Percentiles rank a stretch among this genome's conserved stretches.
Evolutionary conservation across 2,797 vertebrate genomes (phyloP).

Genomic region (Sebastes wilsoni): DNA sequence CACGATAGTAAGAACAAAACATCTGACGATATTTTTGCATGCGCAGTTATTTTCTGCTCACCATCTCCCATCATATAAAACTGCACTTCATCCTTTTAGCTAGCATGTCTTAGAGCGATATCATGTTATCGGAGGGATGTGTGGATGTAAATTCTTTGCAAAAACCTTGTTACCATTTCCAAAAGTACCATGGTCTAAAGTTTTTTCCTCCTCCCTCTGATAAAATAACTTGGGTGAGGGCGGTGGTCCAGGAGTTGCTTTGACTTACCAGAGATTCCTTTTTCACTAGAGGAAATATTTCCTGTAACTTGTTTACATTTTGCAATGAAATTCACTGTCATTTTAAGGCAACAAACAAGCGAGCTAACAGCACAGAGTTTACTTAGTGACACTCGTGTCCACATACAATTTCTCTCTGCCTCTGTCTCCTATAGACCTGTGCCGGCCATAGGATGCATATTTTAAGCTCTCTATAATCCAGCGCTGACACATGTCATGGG

Average conservation of each 20-base stretch:
- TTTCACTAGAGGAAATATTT: not conserved
- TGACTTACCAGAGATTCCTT: not conserved
- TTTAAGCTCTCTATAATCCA: constrained; percentile 58
- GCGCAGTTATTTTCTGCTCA: too few relatives aligned
- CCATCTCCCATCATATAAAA: not conserved
- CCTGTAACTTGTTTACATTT: not conserved
- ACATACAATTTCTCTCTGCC: not conserved
- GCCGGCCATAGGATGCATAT: constrained; percentile 4
- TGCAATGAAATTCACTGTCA: not conserved
- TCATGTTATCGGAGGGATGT: not conserved
- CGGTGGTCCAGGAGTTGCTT: not conserved
- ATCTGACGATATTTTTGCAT: too few relatives aligned
- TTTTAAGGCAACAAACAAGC: not conserved
- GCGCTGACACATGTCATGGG: constrained; percentile 18
- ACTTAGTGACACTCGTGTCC: not conserved
- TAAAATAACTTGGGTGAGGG: not conserved
- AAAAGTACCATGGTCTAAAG: not conserved
- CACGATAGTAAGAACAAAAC: not conserved
- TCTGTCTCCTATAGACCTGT: not conserved
- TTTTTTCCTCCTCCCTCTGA: not conserved
- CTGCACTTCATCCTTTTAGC: not conserved
- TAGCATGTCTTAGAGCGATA: not conserved
- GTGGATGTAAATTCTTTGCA: not conserved
- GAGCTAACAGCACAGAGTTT: not conserved
- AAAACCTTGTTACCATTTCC: not conserved